phyloP scores from a whole-genome alignment of 2,113 vertebrate species.

The Xenopus tropicalis region UCB_Xtro_10.0 CM004443.2:66060501-66061000 shows the following conservation, averaged over 20 bases:
- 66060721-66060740: conserved; percentile 69
- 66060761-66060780: conserved; percentile 59
- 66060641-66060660: too few relatives aligned
- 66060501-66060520: too few relatives aligned
- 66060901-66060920: conserved; percentile 57
- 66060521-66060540: too few relatives aligned
- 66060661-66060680: too few relatives aligned
- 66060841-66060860: conserved; percentile 80
- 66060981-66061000: conserved; percentile 57
- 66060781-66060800: conserved; percentile 95
- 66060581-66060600: too few relatives aligned
- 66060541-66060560: too few relatives aligned
- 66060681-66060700: conserved; percentile 56
- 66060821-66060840: conserved; percentile 89
- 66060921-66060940: neutral
- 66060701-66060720: conserved; percentile 76
- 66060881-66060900: conserved; percentile 73
- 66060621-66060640: too few relatives aligned
- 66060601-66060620: too few relatives aligned
- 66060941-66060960: neutral
- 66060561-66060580: too few relatives aligned
- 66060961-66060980: conserved; percentile 57
- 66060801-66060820: conserved; percentile 88
- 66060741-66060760: conserved; percentile 77
- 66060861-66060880: conserved; percentile 82